A percentile compares a stretch with the other conserved stretches of the same genome.
Conservation (phyloP, 2,113 vertebrate species). For the Colaptes auratus region DNA sequence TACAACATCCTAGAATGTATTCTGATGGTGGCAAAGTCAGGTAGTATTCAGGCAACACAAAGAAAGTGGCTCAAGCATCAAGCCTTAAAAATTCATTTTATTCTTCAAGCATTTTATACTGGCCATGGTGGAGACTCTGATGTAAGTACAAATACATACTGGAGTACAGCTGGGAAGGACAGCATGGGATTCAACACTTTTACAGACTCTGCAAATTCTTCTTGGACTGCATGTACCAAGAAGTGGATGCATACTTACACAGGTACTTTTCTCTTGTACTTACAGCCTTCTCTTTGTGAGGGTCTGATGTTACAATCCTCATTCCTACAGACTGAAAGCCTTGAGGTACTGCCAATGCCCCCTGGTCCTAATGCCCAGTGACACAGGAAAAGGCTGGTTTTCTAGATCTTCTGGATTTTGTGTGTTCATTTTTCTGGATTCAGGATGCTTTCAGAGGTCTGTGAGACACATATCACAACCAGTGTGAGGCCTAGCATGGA, state of each 20-base stretch:
- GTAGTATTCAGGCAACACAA: neutral
- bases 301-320: neutral
- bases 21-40: neutral
- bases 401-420: neutral
- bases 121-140: neutral
- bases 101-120: neutral
- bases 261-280: neutral
- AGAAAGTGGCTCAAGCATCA: neutral
- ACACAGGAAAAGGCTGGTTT: neutral
- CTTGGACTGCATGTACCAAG: neutral
- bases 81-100: neutral
- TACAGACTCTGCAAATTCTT: neutral
- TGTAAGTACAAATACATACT: neutral
- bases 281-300: neutral
- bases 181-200: neutral
- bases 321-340: neutral
- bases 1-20: neutral
- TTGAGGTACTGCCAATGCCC: neutral
- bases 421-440: neutral
- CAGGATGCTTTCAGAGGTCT: neutral
- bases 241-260: neutral
- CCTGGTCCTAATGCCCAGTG: neutral
- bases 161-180: neutral
- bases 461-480: rapidly evolving
- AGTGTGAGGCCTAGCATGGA: neutral